Conservation (phyloP, 2,888 invertebrate genomes). For the Hemaris fuciformis region DNA sequence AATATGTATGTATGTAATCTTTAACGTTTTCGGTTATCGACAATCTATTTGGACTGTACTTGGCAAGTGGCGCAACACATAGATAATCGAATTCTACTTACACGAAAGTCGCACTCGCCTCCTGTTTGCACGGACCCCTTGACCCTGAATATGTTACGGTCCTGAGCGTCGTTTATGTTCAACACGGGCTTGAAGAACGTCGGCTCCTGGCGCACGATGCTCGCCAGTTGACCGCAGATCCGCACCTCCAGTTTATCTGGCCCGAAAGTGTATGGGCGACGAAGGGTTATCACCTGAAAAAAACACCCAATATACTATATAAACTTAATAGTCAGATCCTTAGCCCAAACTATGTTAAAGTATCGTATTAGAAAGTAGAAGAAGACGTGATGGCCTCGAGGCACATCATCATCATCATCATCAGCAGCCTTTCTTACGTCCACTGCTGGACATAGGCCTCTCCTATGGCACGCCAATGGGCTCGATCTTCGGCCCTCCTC, state of each 20-base stretch:
- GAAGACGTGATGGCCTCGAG: no score
- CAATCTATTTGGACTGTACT: no score
- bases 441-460: no score
- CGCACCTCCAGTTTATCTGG: slow-evolving; percentile 52
- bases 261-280: slow-evolving; percentile 50
- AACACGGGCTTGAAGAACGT: slow-evolving; percentile 54
- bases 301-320: not conserved
- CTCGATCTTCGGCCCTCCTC: no score
- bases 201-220: slow-evolving; percentile 49
- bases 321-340: no score
- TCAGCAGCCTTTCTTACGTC: no score
- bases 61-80: slow-evolving; percentile 17
- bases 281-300: slow-evolving; percentile 47
- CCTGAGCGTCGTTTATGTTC: slow-evolving; percentile 43
- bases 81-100: not conserved
- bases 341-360: not conserved
- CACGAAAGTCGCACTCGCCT: slow-evolving; percentile 27
- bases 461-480: no score
- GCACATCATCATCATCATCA: no score
- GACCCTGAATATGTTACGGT: slow-evolving; percentile 41
- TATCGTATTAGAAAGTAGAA: no score
- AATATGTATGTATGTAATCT: no score
- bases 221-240: slow-evolving; percentile 39
- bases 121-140: slow-evolving; percentile 44
- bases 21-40: no score